Evolutionary conservation across 2,888 invertebrate genomes (phyloP), one percentile per base, ranked within the genome.

Genomic region (Digitonthophagus gazella): DNA sequence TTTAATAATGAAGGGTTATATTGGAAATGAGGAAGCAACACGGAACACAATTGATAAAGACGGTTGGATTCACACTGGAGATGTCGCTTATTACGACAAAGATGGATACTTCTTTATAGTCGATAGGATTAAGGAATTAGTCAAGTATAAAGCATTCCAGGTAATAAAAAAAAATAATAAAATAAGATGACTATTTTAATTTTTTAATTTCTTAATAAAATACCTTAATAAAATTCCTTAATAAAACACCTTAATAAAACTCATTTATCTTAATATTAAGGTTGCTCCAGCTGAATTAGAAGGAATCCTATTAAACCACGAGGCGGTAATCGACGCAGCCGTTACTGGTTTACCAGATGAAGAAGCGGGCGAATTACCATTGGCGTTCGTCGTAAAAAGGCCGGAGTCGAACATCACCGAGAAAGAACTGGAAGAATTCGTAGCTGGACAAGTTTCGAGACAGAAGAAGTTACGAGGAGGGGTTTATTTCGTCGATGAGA

Each of bases 121-220:
- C 1, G 96, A 96, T 81, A 85, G 96, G 71, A 84, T 96, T 19
- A 97, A 97, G 80, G 96, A 96, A 80, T 87, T 97, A 22, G 96
- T 97, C 77, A 97, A 97, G 81, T 95, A 94, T 79, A 96, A 96
- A 81, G 95, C 91, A 55, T 93, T 90, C 77, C 91, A 93, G 87
- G 93, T 93, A 75, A 70, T 16, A 54, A 55, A 63, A 69, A 15
- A 1, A 58, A 18, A 68, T 22, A 22, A 22, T 61, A 3, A 18
- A 8, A n/a, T 16, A 5, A 3, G 0, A 20, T 66, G 2, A 18
- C n/a, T n/a, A n/a, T n/a, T n/a, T n/a, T n/a, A n/a, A n/a, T n/a
- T n/a, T n/a, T n/a, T n/a, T n/a, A n/a, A n/a, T n/a, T n/a, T n/a
- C n/a, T n/a, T n/a, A n/a, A n/a, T n/a, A n/a, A n/a, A n/a, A n/a